Conservation (phyloP, 2,888 invertebrate species). For the Amphipoea lucens region DNA sequence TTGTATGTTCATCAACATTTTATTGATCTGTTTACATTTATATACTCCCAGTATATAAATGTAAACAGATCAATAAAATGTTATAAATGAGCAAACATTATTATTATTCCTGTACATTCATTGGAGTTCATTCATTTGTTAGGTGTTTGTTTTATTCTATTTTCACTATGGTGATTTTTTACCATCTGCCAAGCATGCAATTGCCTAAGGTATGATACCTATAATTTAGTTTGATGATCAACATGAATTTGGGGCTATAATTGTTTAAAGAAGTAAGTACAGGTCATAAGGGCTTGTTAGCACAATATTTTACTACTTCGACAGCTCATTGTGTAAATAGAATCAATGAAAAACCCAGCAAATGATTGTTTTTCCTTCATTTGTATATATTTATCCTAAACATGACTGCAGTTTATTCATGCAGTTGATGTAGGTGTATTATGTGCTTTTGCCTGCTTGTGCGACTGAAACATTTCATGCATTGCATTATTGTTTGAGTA, state of each 20-base stretch:
- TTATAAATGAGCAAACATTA: background rate
- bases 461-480: conserved; percentile 39
- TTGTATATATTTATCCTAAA: conserved; percentile 1
- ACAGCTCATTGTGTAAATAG: background rate
- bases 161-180: background rate
- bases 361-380: background rate
- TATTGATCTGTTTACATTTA: too few relatives aligned
- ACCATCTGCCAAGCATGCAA: background rate
- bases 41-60: conserved; percentile 16
- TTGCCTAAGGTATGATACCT: background rate
- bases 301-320: background rate
- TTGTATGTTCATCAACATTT: background rate
- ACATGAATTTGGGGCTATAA: background rate
- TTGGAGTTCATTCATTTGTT: background rate
- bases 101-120: background rate
- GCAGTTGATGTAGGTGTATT: background rate
- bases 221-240: background rate
- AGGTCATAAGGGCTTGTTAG: background rate
- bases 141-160: background rate
- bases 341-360: background rate
- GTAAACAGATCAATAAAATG: conserved; percentile 22
- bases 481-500: conserved; percentile 19
- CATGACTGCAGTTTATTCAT: background rate
- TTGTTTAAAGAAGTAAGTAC: background rate
- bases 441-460: conserved; percentile 28